Evolutionary conservation across 2,113 vertebrate genomes (phyloP).

Genomic region (Pelmatolapia mariae): DNA sequence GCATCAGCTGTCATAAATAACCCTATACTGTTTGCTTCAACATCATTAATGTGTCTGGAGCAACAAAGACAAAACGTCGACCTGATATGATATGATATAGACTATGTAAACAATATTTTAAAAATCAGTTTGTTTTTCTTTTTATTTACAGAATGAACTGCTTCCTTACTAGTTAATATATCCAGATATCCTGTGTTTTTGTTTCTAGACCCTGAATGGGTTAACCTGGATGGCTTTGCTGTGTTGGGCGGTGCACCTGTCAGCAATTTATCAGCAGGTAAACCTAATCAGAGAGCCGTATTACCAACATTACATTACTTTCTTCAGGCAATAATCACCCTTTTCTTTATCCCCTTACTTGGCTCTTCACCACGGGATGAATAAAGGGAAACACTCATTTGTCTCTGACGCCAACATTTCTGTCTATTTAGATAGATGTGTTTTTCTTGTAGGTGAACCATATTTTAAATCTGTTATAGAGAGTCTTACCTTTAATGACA

Average conservation of each 20-base stretch:
- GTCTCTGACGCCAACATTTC: conserved; percentile 9
- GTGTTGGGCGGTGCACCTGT: conserved; percentile 63
- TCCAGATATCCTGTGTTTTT: background rate
- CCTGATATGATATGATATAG: background rate
- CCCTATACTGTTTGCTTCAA: background rate
- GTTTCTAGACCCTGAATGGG: conserved; percentile 71
- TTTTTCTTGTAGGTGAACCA: background rate
- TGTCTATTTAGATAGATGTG: background rate
- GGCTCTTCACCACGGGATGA: background rate
- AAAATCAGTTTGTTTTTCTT: background rate
- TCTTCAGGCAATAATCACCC: background rate
- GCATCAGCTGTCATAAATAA: conserved; percentile 52
- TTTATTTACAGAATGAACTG: background rate
- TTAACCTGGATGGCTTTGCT: conserved; percentile 75
- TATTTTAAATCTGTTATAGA: background rate
- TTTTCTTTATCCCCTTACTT: background rate
- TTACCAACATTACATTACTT: background rate
- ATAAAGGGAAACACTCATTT: background rate
- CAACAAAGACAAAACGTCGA: background rate
- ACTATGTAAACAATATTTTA: background rate
- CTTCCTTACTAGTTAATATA: background rate
- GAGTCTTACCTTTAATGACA: background rate
- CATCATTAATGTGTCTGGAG: conserved; percentile 33
- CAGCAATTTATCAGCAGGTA: conserved; percentile 72
- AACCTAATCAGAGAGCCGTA: background rate